Evolutionary conservation across 2,113 vertebrate genomes (phyloP).

Genomic region (Oncorhynchus gorbuscha): DNA sequence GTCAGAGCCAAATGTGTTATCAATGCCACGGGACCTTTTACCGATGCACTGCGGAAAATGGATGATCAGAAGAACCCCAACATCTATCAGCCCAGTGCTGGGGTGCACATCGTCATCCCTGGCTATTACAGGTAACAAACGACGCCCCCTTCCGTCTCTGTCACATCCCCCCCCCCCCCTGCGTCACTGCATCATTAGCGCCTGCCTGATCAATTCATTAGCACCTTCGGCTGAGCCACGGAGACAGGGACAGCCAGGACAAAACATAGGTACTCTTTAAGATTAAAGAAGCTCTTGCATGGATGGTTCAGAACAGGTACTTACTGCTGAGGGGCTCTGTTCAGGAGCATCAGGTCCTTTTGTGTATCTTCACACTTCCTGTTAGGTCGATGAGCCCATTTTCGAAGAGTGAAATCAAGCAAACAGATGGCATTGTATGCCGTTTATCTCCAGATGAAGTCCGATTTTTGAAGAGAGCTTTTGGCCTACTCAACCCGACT

Average conservation of each 20-base stretch:
- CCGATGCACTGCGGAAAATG: slow-evolving; percentile 87
- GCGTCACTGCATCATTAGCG: slow-evolving; percentile 64
- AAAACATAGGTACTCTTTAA: slow-evolving; percentile 25
- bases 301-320: slow-evolving; percentile 26
- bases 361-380: slow-evolving; percentile 19
- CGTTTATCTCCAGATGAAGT: background rate
- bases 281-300: slow-evolving; percentile 4
- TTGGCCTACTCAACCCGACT: slow-evolving; percentile 31
- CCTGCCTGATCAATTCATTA: slow-evolving; percentile 66
- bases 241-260: slow-evolving; percentile 36
- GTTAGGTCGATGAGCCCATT: slow-evolving; percentile 13
- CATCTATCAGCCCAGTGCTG: slow-evolving; percentile 89
- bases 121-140: slow-evolving; percentile 88
- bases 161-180: slow-evolving; percentile 32
- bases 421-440: background rate
- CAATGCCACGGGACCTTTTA: slow-evolving; percentile 96
- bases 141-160: slow-evolving; percentile 63
- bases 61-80: slow-evolving; percentile 82
- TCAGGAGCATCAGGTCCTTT: slow-evolving; percentile 12
- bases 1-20: slow-evolving; percentile 99
- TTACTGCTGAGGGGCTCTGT: slow-evolving; percentile 18
- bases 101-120: slow-evolving; percentile 88
- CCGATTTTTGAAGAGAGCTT: slow-evolving; percentile 3
- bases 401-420: slow-evolving; percentile 20
- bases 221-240: slow-evolving; percentile 44